Conservation (phyloP, 1,140 invertebrate species). For the Delia radicum region DNA sequence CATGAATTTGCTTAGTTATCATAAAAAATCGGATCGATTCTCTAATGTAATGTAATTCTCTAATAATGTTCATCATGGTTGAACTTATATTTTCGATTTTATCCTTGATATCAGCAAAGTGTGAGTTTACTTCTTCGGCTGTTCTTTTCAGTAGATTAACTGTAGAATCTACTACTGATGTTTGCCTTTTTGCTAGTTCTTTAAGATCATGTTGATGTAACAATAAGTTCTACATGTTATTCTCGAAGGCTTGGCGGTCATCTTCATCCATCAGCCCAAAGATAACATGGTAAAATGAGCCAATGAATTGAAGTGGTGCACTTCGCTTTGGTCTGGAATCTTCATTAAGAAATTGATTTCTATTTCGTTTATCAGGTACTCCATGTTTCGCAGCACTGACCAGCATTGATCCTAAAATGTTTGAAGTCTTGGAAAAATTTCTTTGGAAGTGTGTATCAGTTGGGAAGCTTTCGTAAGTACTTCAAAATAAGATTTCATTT, state of each 20-base stretch:
- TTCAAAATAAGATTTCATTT: neutral
- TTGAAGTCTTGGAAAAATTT: neutral
- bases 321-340: neutral
- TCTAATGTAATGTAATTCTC: too few relatives aligned
- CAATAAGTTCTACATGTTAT: neutral
- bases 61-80: too few relatives aligned
- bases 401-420: neutral
- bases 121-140: neutral
- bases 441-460: neutral
- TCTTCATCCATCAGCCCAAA: neutral
- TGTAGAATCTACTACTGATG: neutral
- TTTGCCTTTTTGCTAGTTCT: neutral
- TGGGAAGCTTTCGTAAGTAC: neutral
- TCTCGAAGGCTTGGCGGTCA: neutral
- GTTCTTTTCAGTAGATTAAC: neutral
- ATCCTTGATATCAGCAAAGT: neutral
- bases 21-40: neutral
- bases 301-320: too few relatives aligned
- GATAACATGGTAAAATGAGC: neutral
- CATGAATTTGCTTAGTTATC: neutral
- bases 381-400: neutral
- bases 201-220: neutral
- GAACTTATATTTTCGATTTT: neutral
- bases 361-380: too few relatives aligned
- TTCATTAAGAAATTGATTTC: neutral